These are phyloP conservation scores for Urocolius indicus DNA, from an alignment of 2,113 vertebrate genomes.

Conservation along the genomic window DNA sequence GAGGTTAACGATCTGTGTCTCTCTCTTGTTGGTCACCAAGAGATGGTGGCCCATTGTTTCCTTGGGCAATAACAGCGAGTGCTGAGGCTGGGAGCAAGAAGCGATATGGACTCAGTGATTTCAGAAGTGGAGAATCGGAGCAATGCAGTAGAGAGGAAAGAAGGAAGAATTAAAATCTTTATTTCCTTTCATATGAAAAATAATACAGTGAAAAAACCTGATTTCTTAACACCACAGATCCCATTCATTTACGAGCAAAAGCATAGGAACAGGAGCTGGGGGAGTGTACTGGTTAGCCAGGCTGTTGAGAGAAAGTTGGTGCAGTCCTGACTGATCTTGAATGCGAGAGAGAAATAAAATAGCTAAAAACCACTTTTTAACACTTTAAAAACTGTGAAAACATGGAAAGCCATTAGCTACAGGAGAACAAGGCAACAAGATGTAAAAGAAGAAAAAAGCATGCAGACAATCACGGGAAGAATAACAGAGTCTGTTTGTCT, in stretches of 20 bases:
- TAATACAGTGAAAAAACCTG: not conserved
- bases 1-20: not conserved
- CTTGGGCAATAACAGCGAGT: accelerated
- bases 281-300: not conserved
- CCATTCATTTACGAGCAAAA: not conserved
- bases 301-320: not conserved
- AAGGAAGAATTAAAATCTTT: not conserved
- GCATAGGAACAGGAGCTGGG: not conserved
- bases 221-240: not conserved
- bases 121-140: not conserved
- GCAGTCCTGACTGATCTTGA: no score
- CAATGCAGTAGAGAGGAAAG: not conserved
- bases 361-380: not conserved
- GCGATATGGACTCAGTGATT: accelerated
- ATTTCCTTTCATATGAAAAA: not conserved
- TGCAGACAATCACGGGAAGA: not conserved
- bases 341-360: not conserved
- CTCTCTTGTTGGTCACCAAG: not conserved
- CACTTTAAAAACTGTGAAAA: not conserved
- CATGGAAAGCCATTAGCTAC: not conserved
- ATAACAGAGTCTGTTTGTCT: not conserved
- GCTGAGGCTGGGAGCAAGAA: not conserved
- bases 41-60: not conserved
- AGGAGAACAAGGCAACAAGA: not conserved
- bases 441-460: not conserved